phyloP scores from a whole-genome alignment of 2,888 invertebrate genomes.

The Polyploca ridens region DNA sequence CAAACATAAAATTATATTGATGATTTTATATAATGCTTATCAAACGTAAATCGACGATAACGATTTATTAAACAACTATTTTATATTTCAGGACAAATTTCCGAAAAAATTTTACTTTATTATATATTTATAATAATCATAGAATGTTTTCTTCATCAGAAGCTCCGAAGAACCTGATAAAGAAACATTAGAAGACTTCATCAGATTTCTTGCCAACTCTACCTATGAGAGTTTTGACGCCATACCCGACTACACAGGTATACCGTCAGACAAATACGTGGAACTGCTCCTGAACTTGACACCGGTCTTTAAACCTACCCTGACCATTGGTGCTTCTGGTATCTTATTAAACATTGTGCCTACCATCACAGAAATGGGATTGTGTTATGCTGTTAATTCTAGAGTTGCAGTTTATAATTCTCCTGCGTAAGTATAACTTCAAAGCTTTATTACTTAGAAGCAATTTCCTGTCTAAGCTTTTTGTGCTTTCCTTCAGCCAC shows the following conservation, averaged over 20 bases:
- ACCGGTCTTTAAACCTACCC: slow-evolving; percentile 73
- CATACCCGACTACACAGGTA: slow-evolving; percentile 82
- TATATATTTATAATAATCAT: too few species aligned
- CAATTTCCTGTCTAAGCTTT: too few species aligned
- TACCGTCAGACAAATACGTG: slow-evolving; percentile 84
- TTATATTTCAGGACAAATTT: too few species aligned
- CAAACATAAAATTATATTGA: too few species aligned
- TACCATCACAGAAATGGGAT: slow-evolving; percentile 88
- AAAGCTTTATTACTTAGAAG: too few species aligned
- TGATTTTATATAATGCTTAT: too few species aligned
- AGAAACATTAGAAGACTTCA: slow-evolving; percentile 80
- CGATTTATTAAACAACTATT: too few species aligned
- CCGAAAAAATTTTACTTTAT: too few species aligned
- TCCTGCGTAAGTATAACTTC: slow-evolving; percentile 70
- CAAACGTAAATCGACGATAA: too few species aligned
- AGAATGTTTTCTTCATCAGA: slow-evolving; percentile 46
- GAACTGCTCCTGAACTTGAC: slow-evolving; percentile 82
- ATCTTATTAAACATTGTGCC: slow-evolving; percentile 80
- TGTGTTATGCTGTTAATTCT: slow-evolving; percentile 89
- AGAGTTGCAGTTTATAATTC: slow-evolving; percentile 85
- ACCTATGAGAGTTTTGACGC: slow-evolving; percentile 85
- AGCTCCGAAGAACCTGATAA: slow-evolving; percentile 72
- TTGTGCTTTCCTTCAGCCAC: too few species aligned
- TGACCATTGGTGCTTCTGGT: slow-evolving; percentile 83
- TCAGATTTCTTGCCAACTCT: slow-evolving; percentile 82